Conservation (phyloP, 1,140 invertebrate species). For the Microplitis mediator region DNA sequence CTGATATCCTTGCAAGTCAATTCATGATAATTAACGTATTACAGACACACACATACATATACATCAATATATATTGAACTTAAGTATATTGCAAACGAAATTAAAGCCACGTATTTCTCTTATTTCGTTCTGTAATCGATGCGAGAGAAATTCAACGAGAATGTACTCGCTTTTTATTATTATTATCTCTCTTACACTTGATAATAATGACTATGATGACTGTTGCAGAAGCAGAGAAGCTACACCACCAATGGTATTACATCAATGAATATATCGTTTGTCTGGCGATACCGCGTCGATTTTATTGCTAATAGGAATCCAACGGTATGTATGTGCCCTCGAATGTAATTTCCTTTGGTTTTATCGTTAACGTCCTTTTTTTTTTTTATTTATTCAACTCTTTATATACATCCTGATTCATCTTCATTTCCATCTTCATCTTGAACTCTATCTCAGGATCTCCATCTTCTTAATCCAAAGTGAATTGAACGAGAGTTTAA, state of each 20-base stretch:
- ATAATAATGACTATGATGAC: too few species aligned
- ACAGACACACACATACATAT: too few species aligned
- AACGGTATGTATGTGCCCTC: slow-evolving; percentile 32
- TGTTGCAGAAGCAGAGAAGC: too few species aligned
- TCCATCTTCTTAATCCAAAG: too few species aligned
- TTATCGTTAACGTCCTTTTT: slow-evolving; percentile 35
- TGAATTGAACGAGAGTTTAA: too few species aligned
- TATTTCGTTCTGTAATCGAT: neutral
- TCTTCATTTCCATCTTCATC: neutral
- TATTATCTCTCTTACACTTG: too few species aligned
- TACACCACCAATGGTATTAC: neutral
- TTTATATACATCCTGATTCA: neutral
- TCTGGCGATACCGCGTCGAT: slow-evolving; percentile 27
- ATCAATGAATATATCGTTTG: neutral
- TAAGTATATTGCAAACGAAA: neutral
- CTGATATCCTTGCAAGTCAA: neutral
- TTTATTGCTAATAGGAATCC: slow-evolving; percentile 51
- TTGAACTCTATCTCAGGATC: too few species aligned
- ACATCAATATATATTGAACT: neutral
- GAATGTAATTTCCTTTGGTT: slow-evolving; percentile 41
- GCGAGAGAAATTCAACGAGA: slow-evolving; percentile 6
- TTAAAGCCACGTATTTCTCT: slow-evolving; percentile 6
- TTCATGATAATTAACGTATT: slow-evolving; percentile 1
- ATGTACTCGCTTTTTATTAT: neutral
- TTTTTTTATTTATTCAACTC: neutral